A percentile compares a stretch with the other conserved stretches of the same genome.
phyloP scores from a whole-genome alignment of 2,888 invertebrate species.

The Cremastobaeus sp. region DNA sequence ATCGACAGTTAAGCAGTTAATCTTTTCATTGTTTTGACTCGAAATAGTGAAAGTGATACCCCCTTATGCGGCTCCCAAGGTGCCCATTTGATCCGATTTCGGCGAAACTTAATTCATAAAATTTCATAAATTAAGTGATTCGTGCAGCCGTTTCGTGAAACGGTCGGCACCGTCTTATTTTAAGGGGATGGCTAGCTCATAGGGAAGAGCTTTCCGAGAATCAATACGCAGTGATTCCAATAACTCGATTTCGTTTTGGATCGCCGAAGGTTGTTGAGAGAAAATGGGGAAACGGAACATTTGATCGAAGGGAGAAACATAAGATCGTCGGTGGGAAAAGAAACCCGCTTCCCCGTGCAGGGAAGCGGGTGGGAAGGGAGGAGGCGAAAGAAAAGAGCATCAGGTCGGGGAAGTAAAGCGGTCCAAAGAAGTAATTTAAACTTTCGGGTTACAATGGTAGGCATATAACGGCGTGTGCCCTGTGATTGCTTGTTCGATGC shows the following conservation, averaged over 20 bases:
- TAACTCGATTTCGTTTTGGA: slow-evolving; percentile 53
- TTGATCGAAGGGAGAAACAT: slow-evolving; percentile 35
- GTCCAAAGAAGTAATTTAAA: slow-evolving; percentile 70
- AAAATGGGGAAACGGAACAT: slow-evolving; percentile 45
- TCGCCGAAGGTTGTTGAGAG: slow-evolving; percentile 41
- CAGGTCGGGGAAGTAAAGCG: slow-evolving; percentile 59
- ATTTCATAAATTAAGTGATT: no score
- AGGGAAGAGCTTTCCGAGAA: slow-evolving; percentile 7
- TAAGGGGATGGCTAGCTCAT: slow-evolving; percentile 6
- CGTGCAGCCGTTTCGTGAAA: no score
- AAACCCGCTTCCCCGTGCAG: slow-evolving; percentile 45
- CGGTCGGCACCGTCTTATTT: no score
- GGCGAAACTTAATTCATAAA: no score
- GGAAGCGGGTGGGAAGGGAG: slow-evolving; percentile 41
- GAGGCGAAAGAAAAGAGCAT: slow-evolving; percentile 47
- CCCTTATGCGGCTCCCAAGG: no score
- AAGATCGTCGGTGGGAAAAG: slow-evolving; percentile 22
- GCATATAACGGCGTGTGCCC: slow-evolving; percentile 56
- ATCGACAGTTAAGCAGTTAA: no score
- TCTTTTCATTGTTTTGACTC: no score
- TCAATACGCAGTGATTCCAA: slow-evolving; percentile 36
- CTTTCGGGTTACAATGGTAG: slow-evolving; percentile 63
- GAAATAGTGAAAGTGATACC: no score
- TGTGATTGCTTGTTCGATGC: slow-evolving; percentile 68
- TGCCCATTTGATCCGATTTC: no score